phyloP scores from a whole-genome alignment of 2,113 vertebrate species.

The Atlantisia rogersi region DNA sequence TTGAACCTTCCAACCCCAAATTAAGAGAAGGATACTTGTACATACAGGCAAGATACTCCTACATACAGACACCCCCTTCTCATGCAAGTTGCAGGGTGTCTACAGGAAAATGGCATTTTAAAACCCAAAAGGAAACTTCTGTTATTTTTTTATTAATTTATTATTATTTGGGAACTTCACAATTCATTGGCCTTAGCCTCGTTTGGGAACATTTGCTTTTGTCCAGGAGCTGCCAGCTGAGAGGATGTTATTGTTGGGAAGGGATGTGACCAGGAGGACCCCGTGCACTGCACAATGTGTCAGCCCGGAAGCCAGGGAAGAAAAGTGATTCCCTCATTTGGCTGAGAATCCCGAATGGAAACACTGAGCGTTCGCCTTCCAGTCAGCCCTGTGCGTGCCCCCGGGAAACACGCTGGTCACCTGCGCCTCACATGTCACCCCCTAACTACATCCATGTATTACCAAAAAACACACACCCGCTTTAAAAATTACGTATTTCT shows the following conservation, averaged over 20 bases:
- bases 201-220: conserved; percentile 2
- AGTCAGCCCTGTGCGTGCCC: background rate
- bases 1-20: background rate
- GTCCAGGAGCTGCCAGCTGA: conserved; percentile 51
- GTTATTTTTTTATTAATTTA: background rate
- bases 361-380: background rate
- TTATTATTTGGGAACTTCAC: background rate
- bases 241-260: conserved; percentile 72
- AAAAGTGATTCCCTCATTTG: conserved; percentile 51
- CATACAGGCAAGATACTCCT: rapidly evolving
- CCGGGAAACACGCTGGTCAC: background rate
- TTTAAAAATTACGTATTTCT: background rate
- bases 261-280: conserved; percentile 40
- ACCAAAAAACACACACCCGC: background rate
- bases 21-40: background rate
- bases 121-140: background rate
- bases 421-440: background rate
- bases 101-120: background rate
- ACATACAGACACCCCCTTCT: background rate
- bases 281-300: background rate
- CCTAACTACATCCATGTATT: background rate
- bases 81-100: background rate
- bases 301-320: conserved; percentile 53
- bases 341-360: background rate
- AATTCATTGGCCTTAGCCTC: background rate